These are phyloP conservation scores for Leucophenga montana DNA, from an alignment of 2,888 invertebrate species.

Conservation along the genomic window DNA sequence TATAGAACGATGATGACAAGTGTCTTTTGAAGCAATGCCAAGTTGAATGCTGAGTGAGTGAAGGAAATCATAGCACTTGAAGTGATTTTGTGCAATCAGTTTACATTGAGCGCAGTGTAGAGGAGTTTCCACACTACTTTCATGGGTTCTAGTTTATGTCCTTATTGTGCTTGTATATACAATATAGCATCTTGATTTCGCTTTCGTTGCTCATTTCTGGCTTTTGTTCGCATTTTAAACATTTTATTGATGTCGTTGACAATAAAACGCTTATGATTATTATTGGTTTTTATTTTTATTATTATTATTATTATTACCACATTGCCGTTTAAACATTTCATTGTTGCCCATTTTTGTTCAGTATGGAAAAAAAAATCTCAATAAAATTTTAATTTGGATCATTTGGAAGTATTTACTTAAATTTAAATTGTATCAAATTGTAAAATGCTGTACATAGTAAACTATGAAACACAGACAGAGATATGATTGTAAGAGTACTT, in stretches of 20 bases:
- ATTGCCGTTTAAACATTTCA: not conserved
- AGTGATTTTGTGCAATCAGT: slow-evolving; percentile 16
- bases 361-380: too few species aligned
- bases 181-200: not conserved
- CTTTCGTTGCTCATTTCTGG: not conserved
- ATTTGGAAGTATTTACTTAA: too few species aligned
- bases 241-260: slow-evolving; percentile 64
- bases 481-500: too few species aligned
- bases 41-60: slow-evolving; percentile 6
- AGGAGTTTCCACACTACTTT: not conserved
- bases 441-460: too few species aligned
- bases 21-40: not conserved
- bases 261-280: slow-evolving; percentile 41
- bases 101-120: not conserved
- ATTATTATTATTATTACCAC: not conserved
- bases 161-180: too few species aligned
- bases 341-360: not conserved
- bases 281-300: not conserved
- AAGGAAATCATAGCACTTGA: not conserved
- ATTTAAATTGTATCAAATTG: too few species aligned
- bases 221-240: slow-evolving; percentile 53
- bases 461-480: too few species aligned
- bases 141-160: too few species aligned
- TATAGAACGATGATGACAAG: too few species aligned
- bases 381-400: too few species aligned